Evolutionary conservation across 1,140 invertebrate genomes (phyloP).

Genomic region (Lerema accius): DNA sequence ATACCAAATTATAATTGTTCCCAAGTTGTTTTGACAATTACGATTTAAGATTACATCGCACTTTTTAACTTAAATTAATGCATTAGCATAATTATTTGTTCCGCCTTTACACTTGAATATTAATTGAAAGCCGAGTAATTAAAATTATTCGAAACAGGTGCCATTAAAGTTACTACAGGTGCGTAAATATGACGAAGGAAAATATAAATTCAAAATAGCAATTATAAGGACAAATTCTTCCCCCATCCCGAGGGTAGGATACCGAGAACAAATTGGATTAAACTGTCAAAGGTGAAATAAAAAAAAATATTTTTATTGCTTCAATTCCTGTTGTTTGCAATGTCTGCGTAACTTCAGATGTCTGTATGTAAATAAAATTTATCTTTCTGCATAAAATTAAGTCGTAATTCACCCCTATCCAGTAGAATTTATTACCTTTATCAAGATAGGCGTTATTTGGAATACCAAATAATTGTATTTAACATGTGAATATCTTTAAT

Average conservation of each 20-base stretch:
- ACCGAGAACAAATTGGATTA: conserved; percentile 81
- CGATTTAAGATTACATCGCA: not conserved
- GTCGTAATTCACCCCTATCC: conserved; percentile 1
- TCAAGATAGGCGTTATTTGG: too few species aligned
- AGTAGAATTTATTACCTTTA: not conserved
- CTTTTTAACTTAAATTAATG: conserved; percentile 11
- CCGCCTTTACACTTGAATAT: not conserved
- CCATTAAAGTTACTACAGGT: conserved; percentile 36
- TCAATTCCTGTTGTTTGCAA: conserved; percentile 61
- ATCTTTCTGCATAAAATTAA: too few species aligned
- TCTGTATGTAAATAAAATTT: conserved; percentile 14
- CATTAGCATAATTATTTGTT: conserved; percentile 5
- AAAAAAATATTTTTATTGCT: conserved; percentile 55
- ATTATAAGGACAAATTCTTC: conserved; percentile 75
- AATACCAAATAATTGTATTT: too few species aligned
- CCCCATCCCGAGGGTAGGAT: conserved; percentile 69
- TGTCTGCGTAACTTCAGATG: conserved; percentile 62
- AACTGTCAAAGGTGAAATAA: conserved; percentile 82
- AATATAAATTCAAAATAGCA: conserved; percentile 70
- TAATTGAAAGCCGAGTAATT: conserved; percentile 19
- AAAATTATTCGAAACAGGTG: not conserved
- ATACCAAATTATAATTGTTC: too few species aligned
- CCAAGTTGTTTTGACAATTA: too few species aligned
- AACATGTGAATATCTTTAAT: too few species aligned
- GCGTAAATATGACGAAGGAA: conserved; percentile 44